Evolutionary conservation across 2,888 invertebrate genomes (phyloP).

Genomic region (Nasonia oneida): DNA sequence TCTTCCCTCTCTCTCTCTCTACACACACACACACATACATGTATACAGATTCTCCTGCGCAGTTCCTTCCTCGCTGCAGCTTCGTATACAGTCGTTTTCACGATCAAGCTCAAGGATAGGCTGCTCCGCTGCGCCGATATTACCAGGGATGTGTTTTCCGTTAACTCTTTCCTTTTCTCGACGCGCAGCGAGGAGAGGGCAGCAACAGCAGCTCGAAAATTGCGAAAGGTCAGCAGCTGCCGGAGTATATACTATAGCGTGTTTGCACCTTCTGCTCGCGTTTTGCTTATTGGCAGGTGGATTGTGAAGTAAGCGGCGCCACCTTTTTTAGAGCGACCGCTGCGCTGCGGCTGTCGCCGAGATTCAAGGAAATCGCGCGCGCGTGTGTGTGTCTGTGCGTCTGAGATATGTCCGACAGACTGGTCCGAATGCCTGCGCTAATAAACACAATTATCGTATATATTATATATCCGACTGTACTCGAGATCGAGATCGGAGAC

Average conservation of each 20-base stretch:
- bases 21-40: not conserved
- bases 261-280: not conserved
- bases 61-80: conserved; percentile 34
- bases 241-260: not conserved
- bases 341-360: not conserved
- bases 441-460: conserved; percentile 30
- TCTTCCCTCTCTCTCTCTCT: conserved; percentile 15
- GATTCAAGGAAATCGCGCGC: conserved; percentile 34
- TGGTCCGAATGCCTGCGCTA: conserved; percentile 6
- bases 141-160: conserved; percentile 28
- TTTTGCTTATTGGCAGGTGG: not conserved
- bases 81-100: conserved; percentile 58
- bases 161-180: conserved; percentile 14
- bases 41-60: conserved; percentile 8
- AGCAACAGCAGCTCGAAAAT: not conserved
- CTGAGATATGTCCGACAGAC: not conserved
- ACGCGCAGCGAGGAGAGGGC: not conserved
- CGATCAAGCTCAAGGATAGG: conserved; percentile 72
- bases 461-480: not conserved
- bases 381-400: not conserved
- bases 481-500: not conserved
- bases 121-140: conserved; percentile 13
- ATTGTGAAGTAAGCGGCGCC: conserved; percentile 21
- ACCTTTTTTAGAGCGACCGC: conserved; percentile 35
- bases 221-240: conserved; percentile 26